phyloP scores from a whole-genome alignment of 2,797 vertebrate genomes.

The Tragopan temminckii region DNA sequence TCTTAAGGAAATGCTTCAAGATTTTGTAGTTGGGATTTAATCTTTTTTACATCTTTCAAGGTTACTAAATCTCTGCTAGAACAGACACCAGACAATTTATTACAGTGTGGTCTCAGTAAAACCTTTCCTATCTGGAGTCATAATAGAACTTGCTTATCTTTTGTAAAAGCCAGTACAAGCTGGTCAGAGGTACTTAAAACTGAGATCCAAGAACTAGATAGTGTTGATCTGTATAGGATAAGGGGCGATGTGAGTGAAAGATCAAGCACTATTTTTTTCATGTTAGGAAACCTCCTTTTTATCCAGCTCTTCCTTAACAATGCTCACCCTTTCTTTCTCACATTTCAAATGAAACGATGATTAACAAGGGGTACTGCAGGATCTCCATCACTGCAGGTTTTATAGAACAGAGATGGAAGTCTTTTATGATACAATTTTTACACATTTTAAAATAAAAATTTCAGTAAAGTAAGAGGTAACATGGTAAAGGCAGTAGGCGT shows the following conservation, averaged over 20 bases:
- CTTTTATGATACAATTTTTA: neutral
- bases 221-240: neutral
- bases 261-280: neutral
- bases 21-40: conserved; percentile 4
- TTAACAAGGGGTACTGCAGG: neutral
- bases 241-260: neutral
- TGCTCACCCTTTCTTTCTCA: neutral
- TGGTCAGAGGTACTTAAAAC: conserved; percentile 10
- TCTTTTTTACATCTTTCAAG: neutral
- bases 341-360: neutral
- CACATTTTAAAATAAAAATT: neutral
- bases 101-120: neutral
- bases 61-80: conserved; percentile 2
- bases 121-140: neutral
- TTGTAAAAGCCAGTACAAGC: neutral
- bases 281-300: neutral
- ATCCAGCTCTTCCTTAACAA: neutral
- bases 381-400: neutral
- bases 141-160: neutral
- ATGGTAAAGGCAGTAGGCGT: neutral
- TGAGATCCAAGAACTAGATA: neutral
- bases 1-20: conserved; percentile 39
- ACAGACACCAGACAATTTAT: neutral
- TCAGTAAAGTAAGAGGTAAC: neutral
- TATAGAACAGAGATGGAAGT: neutral